A percentile compares a stretch with the other conserved stretches of the same genome.
phyloP scores from a whole-genome alignment of 2,113 vertebrate genomes.

The Cyprinodon tularosa region DNA sequence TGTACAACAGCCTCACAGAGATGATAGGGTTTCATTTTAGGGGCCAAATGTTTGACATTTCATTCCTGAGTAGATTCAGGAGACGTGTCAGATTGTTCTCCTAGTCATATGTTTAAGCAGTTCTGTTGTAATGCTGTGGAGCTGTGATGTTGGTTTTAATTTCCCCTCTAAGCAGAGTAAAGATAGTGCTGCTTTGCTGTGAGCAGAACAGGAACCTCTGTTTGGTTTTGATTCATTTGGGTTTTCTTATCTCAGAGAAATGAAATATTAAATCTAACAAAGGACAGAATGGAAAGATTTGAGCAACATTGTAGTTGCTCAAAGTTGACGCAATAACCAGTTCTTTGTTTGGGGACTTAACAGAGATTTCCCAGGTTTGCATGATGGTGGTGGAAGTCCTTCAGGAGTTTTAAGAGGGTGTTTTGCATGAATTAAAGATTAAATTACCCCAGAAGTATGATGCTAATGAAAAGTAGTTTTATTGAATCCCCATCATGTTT shows the following conservation, averaged over 20 bases:
- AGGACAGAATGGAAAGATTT: background rate
- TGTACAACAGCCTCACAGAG: no score
- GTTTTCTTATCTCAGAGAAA: slow-evolving; percentile 5
- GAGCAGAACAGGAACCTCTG: background rate
- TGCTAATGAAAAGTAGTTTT: no score
- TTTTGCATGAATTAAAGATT: background rate
- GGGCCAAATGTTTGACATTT: background rate
- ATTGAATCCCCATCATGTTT: no score
- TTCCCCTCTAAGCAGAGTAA: no score
- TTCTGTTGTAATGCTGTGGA: background rate
- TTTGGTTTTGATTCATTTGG: slow-evolving; percentile 13
- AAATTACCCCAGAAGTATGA: background rate
- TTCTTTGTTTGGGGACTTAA: background rate
- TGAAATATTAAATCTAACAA: background rate
- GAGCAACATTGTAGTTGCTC: background rate
- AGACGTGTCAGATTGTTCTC: background rate
- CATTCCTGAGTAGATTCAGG: background rate
- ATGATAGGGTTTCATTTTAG: background rate
- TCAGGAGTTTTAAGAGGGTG: background rate
- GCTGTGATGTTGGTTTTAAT: background rate
- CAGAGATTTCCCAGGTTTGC: background rate
- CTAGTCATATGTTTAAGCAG: background rate
- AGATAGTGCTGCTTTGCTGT: no score
- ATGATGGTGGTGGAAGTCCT: no score
- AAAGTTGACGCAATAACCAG: background rate